Base-by-base conservation (phyloP, 2,113 vertebrate genomes). In the Pao palembangensis region DNA sequence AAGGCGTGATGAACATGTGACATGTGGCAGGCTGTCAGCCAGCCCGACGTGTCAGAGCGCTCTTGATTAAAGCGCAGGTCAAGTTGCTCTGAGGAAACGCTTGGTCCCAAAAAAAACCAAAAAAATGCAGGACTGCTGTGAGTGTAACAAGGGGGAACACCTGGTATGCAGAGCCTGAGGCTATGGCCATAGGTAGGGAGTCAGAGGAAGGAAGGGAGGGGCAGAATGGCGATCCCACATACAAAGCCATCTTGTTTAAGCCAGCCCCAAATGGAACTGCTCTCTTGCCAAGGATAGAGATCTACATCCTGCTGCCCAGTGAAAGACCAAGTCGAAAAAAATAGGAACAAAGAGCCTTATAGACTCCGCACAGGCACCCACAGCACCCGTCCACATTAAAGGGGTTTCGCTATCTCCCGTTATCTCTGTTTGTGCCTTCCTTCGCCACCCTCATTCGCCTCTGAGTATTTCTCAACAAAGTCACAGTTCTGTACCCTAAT, bases 241-340 rank as follows among this genome's bases (percentile, higher is more conserved):
- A 90, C 89, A 91, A 91, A 91, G 90, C 86, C 86, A 90, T 87
- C 82, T 90, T 91, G 89, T 91, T 88, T 65, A 12, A 87, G 69
- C 41, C 51, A 51, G 56, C 61, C 81, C 87, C 87, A 88, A 75
- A 89, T 88, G 86, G 81, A 88, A 64, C 42, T 55, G 74, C 78
- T 85, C 79, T 81, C 73, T 76, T 87, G 90, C 88, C 87, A 90
- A 84, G 60, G 71, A 78, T 82, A 53, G 61, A 77, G 80, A 80
- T 61, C 82, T 51, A 89, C 88, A 88, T 90, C 85, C 88, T 88
- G 85, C 75, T 17, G 17, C 63, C 54, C 48, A 80, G 75, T 80
- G 51, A 82, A 85, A 83, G 81, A 75, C n/a, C 61, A 47, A 69
- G 70, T 83, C 85, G 87, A 87, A 91, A 73, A 49, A 79, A 65